Evolutionary conservation across 2,113 vertebrate species (phyloP).

Genomic region (Sus scrofa): T2T-Sscrofa CM000824.6:133051501-133052000

Average conservation of each 20-base stretch:
- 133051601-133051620: no score
- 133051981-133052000: background rate
- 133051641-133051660: no score
- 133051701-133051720: no score
- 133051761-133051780: background rate
- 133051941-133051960: background rate
- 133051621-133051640: no score
- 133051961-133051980: conserved; percentile 15
- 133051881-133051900: background rate
- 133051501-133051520: no score
- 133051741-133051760: background rate
- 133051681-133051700: no score
- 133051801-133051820: background rate
- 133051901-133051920: background rate
- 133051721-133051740: background rate
- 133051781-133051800: background rate
- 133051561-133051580: no score
- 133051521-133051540: no score
- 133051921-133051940: background rate
- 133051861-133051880: background rate
- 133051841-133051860: background rate
- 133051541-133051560: no score
- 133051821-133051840: conserved; percentile 18
- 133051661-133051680: no score
- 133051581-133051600: no score